Evolutionary conservation across 1,140 invertebrate genomes (phyloP).

Genomic region (Drosophila quadrilineata): DNA sequence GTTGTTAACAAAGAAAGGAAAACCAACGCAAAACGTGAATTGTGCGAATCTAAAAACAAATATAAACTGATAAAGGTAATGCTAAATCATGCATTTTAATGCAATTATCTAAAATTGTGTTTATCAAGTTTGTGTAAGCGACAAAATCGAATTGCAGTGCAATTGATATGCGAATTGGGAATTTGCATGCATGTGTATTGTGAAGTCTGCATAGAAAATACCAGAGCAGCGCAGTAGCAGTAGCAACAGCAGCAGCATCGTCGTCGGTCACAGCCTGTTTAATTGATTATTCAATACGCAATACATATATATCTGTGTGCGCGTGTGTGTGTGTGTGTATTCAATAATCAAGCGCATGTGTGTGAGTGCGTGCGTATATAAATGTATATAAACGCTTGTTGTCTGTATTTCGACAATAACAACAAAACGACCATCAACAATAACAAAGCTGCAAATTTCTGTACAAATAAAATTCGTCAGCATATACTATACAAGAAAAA

Average conservation of each 20-base stretch:
- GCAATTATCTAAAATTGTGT: not conserved
- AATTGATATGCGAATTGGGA: too few species aligned
- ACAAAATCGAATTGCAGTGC: too few species aligned
- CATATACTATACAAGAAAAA: not conserved
- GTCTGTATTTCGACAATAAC: conserved; percentile 52
- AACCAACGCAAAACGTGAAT: conserved; percentile 60
- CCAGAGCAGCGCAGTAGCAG: conserved; percentile 44
- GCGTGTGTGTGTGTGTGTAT: conserved; percentile 3
- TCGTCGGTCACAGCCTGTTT: conserved; percentile 42
- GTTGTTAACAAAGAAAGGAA: conserved; percentile 66
- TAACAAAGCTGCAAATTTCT: conserved; percentile 37
- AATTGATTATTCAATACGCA: conserved; percentile 78
- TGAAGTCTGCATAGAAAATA: conserved; percentile 48
- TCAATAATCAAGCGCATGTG: conserved; percentile 14
- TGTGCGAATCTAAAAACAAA: conserved; percentile 38
- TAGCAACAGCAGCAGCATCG: conserved; percentile 26
- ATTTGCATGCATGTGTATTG: conserved; percentile 25
- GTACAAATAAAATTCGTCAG: conserved; percentile 65
- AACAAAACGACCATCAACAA: conserved; percentile 44
- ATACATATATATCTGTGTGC: conserved; percentile 23
- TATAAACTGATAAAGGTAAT: conserved; percentile 64
- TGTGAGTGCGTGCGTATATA: conserved; percentile 23
- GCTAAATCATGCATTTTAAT: conserved; percentile 36
- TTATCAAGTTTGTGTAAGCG: too few species aligned
- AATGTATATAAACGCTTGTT: conserved; percentile 28